Base-by-base conservation (phyloP, 2,797 vertebrate genomes). In the Trachops cirrhosus region DNA sequence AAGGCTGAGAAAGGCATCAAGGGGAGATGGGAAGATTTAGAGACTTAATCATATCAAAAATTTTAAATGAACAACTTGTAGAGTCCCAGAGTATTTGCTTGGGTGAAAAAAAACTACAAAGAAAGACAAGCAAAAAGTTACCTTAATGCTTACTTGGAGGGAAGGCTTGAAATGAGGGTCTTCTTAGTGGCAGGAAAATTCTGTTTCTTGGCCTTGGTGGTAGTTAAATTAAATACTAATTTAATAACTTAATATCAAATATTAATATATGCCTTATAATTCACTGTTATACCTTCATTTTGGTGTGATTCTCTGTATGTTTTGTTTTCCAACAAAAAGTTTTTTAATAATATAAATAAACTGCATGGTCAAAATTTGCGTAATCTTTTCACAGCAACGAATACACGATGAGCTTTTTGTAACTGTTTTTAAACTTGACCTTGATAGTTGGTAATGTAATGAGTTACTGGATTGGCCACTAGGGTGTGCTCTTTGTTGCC, bases 401-500 rank as follows among this genome's bases (percentile, higher is more conserved):
- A 50, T 11, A 32, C 22, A 59, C 21, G 1, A 9, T 34, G 46
- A 16, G 32, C n/a, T 1, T 83, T 93, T 74, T 54, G 5, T 7
- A 67, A 46, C 44, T 54, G 41, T 32, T 86, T 78, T 90, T 39
- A 18, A 15, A 5, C 59, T 24, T 50, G 19, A 19, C 1, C 32
- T 78, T 62, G 21, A 11, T 2, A 24, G 21, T 39, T 29, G 34
- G 7, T 12, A 64, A 46, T 15, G 16, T 24, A 34, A 54, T 39
- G 21, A 50, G 37, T 85, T 91, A 26, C 90, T 2, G 10, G 2
- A 3, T 24, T 74, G 82, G 21, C 92, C 96, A 91, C 96, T 32
- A 94, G 95, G 90, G 94, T 2, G 95, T 10, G 73, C 96, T 67
- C 48, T 86, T 85, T 74, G 59, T 12, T 52, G 62, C 89, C 82